A percentile compares a stretch with the other conserved stretches of the same genome.
These are phyloP conservation scores for Decapterus maruadsi DNA, from an alignment of 2,797 vertebrate species.

Conservation along the genomic window DNA sequence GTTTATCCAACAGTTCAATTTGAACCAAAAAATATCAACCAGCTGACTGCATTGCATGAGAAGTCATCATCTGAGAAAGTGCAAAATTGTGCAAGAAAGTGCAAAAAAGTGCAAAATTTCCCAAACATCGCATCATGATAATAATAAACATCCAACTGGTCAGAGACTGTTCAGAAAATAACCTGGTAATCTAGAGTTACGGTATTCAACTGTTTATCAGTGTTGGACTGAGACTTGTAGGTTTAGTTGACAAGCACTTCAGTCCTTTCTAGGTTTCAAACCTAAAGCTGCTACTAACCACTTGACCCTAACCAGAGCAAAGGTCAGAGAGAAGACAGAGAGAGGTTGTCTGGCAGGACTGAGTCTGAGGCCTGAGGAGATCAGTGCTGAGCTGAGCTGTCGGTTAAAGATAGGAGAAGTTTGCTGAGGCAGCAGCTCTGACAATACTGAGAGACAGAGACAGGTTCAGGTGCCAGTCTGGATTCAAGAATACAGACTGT, in stretches of 20 bases:
- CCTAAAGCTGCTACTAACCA: constrained; percentile 1
- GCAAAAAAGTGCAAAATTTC: background rate
- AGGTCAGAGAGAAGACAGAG: constrained; percentile 20
- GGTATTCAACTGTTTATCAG: background rate
- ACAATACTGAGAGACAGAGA: constrained; percentile 26
- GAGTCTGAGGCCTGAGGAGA: constrained; percentile 27
- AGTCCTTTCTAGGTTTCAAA: constrained; percentile 10
- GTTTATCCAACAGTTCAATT: too few species aligned
- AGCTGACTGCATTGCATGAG: too few species aligned
- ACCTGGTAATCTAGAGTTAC: background rate
- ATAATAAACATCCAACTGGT: too few species aligned
- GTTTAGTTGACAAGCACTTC: background rate
- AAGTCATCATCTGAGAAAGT: background rate
- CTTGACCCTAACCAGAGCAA: constrained; percentile 21
- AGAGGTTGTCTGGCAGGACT: constrained; percentile 3
- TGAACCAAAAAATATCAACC: background rate
- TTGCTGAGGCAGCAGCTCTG: constrained; percentile 49
- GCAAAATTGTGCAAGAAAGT: too few species aligned
- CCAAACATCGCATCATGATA: background rate
- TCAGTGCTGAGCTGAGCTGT: constrained; percentile 16
- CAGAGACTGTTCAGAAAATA: background rate
- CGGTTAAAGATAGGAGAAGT: constrained; percentile 37
- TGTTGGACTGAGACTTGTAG: background rate
- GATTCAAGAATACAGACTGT: background rate
- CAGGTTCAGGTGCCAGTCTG: constrained; percentile 19